phyloP scores from a whole-genome alignment of 2,113 vertebrate species.

The Aegotheles bennettii region DNA sequence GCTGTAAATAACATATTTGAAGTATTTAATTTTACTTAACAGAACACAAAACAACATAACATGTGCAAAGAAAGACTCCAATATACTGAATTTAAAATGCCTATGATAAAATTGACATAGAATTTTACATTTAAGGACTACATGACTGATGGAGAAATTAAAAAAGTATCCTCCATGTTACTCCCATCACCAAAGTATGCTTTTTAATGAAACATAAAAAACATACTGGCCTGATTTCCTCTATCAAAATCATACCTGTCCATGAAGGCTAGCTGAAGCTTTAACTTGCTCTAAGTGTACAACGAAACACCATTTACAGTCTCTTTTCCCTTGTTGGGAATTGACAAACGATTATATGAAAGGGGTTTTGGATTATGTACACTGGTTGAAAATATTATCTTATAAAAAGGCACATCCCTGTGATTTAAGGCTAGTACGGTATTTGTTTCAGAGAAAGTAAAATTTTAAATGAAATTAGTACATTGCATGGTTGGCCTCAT shows the following conservation, averaged over 20 bases:
- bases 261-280: constrained; percentile 27
- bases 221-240: neutral
- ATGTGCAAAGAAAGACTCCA: constrained; percentile 54
- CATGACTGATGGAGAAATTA: constrained; percentile 20
- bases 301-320: constrained; percentile 31
- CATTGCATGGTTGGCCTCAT: constrained; percentile 13
- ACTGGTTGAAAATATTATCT: constrained; percentile 58
- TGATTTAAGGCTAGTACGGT: constrained; percentile 83
- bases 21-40: constrained; percentile 69
- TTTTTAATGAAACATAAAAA: constrained; percentile 10
- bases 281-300: constrained; percentile 24
- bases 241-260: neutral
- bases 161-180: neutral
- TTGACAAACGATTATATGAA: constrained; percentile 11
- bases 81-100: constrained; percentile 66
- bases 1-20: constrained; percentile 65
- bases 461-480: constrained; percentile 56
- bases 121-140: constrained; percentile 53
- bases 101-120: constrained; percentile 59
- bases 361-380: constrained; percentile 60
- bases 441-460: constrained; percentile 65
- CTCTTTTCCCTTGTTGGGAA: neutral
- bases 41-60: constrained; percentile 67
- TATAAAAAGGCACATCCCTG: constrained; percentile 88
- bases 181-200: neutral